Evolutionary conservation across 2,113 vertebrate genomes (phyloP), one percentile per base, ranked within the genome.

Genomic region (Antennarius striatus): DNA sequence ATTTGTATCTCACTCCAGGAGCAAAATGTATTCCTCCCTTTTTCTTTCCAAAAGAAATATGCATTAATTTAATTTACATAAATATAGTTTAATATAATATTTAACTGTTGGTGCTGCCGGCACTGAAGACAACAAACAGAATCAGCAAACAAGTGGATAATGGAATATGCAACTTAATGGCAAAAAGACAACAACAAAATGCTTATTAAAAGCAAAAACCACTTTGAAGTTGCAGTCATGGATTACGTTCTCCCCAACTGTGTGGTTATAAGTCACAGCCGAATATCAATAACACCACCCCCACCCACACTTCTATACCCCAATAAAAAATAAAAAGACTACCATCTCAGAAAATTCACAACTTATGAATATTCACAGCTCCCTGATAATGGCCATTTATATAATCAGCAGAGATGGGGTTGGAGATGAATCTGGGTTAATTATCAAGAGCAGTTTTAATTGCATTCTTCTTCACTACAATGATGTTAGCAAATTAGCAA

Each of bases 391-490:
- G 80, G 75, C 67, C 71, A 45, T 89, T 89, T 87, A 83, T 85
- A 83, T 83, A 90, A 90, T 88, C 87, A 90, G 77, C 60, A 64
- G 72, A 86, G 86, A 90, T 80, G 80, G 61, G 70, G 76, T 68
- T 79, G 80, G 77, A 79, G 83, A 86, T 79, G 83, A 80, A 91
- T 86, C 72, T 75, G 81, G 85, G 81, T 88, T 89, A 88, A 90
- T 90, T 86, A 91, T 88, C 84, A 88, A 89, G 85, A 88, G 75
- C 84, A 85, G 71, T 83, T 90, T 88, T 86, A 90, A 89, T 89
- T 86, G 85, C 81, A 77, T 88, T 90, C 87, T 87, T 85, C 80
- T 80, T 79, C 81, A 84, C 71, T 70, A 80, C 84, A 78, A 83
- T 78, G 83, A 71, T 77, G 80, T 80, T 80, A 68, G 68, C 11